Percentiles rank a stretch among this genome's conserved stretches.
These are phyloP conservation scores for Odocoileus hemionus DNA, from an alignment of 2,113 vertebrate genomes.

Conservation along the genomic window DNA sequence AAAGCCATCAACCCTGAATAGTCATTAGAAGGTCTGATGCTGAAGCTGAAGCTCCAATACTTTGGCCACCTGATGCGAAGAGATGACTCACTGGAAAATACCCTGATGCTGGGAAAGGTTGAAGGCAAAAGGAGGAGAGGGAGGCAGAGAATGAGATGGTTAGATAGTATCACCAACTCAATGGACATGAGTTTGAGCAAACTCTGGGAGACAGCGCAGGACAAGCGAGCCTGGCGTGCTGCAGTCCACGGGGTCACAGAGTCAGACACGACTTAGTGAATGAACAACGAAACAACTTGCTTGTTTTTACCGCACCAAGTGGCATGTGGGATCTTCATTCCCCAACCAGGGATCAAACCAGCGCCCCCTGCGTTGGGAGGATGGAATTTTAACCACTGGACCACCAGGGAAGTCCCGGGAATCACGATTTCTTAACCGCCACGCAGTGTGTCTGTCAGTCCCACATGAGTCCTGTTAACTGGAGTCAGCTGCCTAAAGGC, in stretches of 20 bases:
- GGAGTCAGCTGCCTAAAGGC: not conserved
- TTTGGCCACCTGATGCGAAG: not conserved
- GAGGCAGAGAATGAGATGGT: not conserved
- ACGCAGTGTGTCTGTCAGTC: fast-evolving
- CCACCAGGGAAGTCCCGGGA: not conserved
- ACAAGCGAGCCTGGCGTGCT: not conserved
- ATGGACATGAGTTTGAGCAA: not conserved
- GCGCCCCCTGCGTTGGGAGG: not conserved
- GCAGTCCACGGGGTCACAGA: not conserved
- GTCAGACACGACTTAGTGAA: not conserved
- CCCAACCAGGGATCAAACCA: not conserved
- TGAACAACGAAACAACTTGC: not conserved
- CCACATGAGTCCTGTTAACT: not conserved
- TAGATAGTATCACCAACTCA: not conserved
- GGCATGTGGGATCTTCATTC: not conserved
- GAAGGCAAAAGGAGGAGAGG: not conserved
- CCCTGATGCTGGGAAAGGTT: not conserved
- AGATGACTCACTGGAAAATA: not conserved
- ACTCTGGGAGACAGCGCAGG: not conserved
- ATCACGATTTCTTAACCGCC: not conserved
- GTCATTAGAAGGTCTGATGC: not conserved
- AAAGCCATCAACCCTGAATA: not conserved
- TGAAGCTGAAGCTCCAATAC: not conserved
- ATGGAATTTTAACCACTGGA: not conserved
- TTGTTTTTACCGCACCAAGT: fast-evolving